Percentiles rank a stretch among this genome's conserved stretches.
Conservation (phyloP, 2,797 vertebrate species). For the Sarcoramphus papa region DNA sequence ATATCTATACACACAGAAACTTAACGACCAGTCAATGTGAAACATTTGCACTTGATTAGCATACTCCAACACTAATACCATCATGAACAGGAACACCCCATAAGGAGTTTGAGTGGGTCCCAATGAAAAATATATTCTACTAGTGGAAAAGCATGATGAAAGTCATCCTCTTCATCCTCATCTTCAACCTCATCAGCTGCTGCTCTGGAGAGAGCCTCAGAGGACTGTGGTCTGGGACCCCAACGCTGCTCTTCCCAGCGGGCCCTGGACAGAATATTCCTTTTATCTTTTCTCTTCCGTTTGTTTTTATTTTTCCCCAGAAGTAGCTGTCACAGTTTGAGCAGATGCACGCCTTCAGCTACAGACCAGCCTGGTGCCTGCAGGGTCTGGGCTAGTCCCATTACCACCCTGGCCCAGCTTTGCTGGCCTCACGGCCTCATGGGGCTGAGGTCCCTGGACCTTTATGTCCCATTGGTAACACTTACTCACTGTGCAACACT, state of each 20-base stretch:
- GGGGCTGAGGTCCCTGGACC: not conserved
- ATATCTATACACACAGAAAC: not conserved
- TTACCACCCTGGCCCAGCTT: not conserved
- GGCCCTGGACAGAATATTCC: not conserved
- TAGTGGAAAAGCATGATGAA: not conserved
- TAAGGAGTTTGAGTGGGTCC: not conserved
- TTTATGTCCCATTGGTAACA: not conserved
- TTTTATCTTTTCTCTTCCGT: not conserved
- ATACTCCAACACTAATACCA: not conserved
- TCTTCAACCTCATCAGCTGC: not conserved
- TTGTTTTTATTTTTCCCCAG: not conserved
- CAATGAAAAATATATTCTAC: not conserved
- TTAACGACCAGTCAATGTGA: not conserved
- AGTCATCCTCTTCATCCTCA: not conserved
- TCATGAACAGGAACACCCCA: not conserved
- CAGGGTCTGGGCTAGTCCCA: not conserved
- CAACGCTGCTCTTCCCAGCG: not conserved
- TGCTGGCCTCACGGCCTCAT: rapidly evolving
- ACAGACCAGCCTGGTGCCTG: not conserved
- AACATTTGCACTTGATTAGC: not conserved
- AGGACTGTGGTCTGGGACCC: not conserved
- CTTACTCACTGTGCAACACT: not conserved
- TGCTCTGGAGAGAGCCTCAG: not conserved
- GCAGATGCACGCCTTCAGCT: not conserved
- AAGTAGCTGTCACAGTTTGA: not conserved